Conservation (phyloP, 1,140 invertebrate genomes). For the Carposina sasakii region DNA sequence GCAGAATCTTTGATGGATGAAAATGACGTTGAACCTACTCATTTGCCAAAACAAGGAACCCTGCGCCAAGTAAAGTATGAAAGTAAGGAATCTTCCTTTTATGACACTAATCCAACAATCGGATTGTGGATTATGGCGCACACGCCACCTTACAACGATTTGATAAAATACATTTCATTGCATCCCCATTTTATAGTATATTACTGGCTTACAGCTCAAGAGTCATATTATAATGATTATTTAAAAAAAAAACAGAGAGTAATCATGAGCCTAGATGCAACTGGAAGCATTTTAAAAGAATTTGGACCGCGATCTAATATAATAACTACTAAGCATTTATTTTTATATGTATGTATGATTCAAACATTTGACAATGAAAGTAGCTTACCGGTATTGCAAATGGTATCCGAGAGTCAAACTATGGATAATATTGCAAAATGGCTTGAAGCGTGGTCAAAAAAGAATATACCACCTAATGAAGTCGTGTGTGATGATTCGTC, state of each 20-base stretch:
- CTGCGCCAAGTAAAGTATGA: conserved; percentile 1
- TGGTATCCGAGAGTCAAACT: conserved; percentile 3
- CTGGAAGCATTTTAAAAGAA: conserved; percentile 6
- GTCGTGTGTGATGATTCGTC: not conserved
- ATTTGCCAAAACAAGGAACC: not conserved
- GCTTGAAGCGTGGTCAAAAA: not conserved
- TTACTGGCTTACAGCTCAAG: not conserved
- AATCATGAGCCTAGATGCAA: not conserved
- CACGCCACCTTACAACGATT: not conserved
- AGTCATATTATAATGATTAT: not conserved
- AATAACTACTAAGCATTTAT: not conserved
- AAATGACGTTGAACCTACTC: not conserved
- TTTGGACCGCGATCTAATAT: not conserved
- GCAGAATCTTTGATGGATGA: not conserved
- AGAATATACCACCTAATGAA: not conserved
- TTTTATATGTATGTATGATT: not conserved
- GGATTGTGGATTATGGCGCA: not conserved
- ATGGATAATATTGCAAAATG: not conserved
- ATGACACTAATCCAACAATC: not conserved
- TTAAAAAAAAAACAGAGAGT: not conserved
- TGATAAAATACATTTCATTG: not conserved
- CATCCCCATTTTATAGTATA: not conserved
- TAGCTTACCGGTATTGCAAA: not conserved
- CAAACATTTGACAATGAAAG: not conserved
- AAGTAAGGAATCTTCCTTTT: not conserved